Evolutionary conservation across 2,888 invertebrate genomes (phyloP).

Genomic region (Boloria selene): DNA sequence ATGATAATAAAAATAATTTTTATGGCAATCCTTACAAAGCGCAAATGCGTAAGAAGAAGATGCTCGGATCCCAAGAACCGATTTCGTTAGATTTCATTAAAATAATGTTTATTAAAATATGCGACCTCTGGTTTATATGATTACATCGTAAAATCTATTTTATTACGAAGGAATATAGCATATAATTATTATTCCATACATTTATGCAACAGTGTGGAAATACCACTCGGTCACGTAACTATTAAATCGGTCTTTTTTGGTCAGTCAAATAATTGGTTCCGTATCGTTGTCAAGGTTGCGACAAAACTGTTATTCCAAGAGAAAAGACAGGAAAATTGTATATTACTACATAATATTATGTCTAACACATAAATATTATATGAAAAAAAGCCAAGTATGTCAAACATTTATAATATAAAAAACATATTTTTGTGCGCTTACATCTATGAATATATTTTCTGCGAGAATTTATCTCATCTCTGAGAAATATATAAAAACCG

Average conservation of each 20-base stretch:
- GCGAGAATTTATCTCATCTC: no score
- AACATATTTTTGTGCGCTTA: no score
- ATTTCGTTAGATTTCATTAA: slow-evolving; percentile 15
- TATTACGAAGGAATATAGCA: slow-evolving; percentile 5
- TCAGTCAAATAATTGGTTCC: slow-evolving; percentile 30
- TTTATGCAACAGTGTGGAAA: slow-evolving; percentile 17
- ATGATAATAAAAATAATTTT: no score
- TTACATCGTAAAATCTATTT: slow-evolving; percentile 7
- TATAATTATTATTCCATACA: slow-evolving; percentile 13
- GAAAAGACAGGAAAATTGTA: neutral
- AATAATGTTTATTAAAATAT: slow-evolving; percentile 17
- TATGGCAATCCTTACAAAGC: no score
- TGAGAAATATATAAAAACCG: no score
- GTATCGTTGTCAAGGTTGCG: slow-evolving; percentile 25
- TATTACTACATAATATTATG: no score
- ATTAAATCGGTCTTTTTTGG: slow-evolving; percentile 27
- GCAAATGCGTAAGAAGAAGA: neutral
- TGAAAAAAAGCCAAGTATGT: no score
- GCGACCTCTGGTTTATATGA: slow-evolving; percentile 11
- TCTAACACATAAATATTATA: no score
- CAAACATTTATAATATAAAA: no score
- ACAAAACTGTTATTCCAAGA: neutral
- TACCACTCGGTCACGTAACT: slow-evolving; percentile 15
- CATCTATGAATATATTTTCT: no score
- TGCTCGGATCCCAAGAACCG: neutral